Evolutionary conservation across 2,888 invertebrate species (phyloP), one percentile per base, ranked within the genome.

Genomic region (Zaprionus obscuricornis): DNA sequence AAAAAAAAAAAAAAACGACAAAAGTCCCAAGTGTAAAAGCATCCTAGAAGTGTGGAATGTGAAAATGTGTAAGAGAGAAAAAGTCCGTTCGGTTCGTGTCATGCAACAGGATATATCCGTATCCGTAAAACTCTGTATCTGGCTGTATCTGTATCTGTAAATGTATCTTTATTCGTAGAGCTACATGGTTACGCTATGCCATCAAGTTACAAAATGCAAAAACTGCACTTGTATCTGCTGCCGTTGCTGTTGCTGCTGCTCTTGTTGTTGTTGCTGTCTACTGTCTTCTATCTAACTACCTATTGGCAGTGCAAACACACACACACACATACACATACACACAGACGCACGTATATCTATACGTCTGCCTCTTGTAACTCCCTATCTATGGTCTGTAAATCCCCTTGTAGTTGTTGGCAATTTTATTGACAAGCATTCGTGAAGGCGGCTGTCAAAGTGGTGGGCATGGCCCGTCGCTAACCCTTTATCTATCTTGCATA

Each of bases 361-460:
- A 2, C 37, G 1, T 7, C 3, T 20, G 8, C 14, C 20, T 18
- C 26, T 27, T 14, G 14, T 31, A 14, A 14, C 29, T 14, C 2
- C 51, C 3, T n/a, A n/a, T 33, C 10, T 42, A 18, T 13, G 6
- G 49, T 29, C 43, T 45, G 18, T 40, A 37, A 20, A 40, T 36
- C 31, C 46, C 14, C 43, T 62, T 62, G 59, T 36, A 52, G 60
- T 71, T 74, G 76, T 68, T 75, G 78, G 78, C 78, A 79, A 79
- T 81, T 81, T 74, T 81, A 79, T 79, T 79, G 78, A 79, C 81
- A 79, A 64, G 74, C 74, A 64, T 54, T 60, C 52, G 65, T 47
- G 54, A 55, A 47, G 64, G 65, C 51, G 51, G 16, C 33, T 27
- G 11, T 55, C 42, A 22, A 49, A n/a, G 20, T 27, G 46, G 14